These are phyloP conservation scores for Ptychochromis oligacanthus DNA, from an alignment of 2,113 vertebrate species.

Conservation along the genomic window DNA sequence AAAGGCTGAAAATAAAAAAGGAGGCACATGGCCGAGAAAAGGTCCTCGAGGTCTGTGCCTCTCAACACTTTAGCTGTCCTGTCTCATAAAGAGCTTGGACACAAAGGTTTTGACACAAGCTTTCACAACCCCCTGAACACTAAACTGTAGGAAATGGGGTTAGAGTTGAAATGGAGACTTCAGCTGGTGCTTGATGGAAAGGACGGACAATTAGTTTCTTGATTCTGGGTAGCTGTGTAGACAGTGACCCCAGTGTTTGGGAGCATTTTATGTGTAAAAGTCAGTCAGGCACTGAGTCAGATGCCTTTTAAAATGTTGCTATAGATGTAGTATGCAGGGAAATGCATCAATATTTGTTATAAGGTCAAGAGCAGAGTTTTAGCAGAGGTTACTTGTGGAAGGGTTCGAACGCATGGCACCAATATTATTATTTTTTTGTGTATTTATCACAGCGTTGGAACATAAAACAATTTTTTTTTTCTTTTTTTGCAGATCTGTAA, in stretches of 20 bases:
- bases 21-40: slow-evolving; percentile 38
- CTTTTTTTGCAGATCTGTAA: slow-evolving; percentile 1
- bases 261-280: slow-evolving; percentile 1
- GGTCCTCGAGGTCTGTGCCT: slow-evolving; percentile 55
- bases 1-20: slow-evolving; percentile 31
- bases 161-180: slow-evolving; percentile 50
- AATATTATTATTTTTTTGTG: background rate
- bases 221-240: slow-evolving; percentile 7
- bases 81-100: slow-evolving; percentile 57
- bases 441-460: background rate
- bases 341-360: background rate
- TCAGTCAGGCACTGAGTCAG: background rate
- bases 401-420: background rate
- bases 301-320: background rate
- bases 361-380: background rate
- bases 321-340: background rate
- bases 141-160: slow-evolving; percentile 57
- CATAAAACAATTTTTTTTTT: background rate
- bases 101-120: slow-evolving; percentile 62
- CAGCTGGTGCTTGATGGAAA: slow-evolving; percentile 46
- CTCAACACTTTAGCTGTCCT: slow-evolving; percentile 59
- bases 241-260: slow-evolving; percentile 1
- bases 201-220: slow-evolving; percentile 27
- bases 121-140: slow-evolving; percentile 53
- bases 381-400: background rate